Evolutionary conservation across 1,140 invertebrate species (phyloP).

Genomic region (Apis mellifera): Amel_HAv3.1 CM009935.2:12720001-12720500

Average conservation of each 20-base stretch:
- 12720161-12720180: constrained; percentile 18
- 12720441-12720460: constrained; percentile 66
- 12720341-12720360: constrained; percentile 2
- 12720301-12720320: constrained; percentile 43
- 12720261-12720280: constrained; percentile 67
- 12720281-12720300: constrained; percentile 75
- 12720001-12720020: constrained; percentile 65
- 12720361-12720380: constrained; percentile 13
- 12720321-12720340: constrained; percentile 24
- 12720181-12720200: constrained; percentile 44
- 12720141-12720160: constrained; percentile 13
- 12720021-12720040: constrained; percentile 62
- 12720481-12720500: constrained; percentile 70
- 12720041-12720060: constrained; percentile 64
- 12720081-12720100: constrained; percentile 12
- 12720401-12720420: constrained; percentile 31
- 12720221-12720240: constrained; percentile 78
- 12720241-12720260: constrained; percentile 62
- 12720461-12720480: constrained; percentile 58
- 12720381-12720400: neutral
- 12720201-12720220: constrained; percentile 68
- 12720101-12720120: constrained; percentile 16
- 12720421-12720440: constrained; percentile 43
- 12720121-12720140: constrained; percentile 27
- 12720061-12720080: constrained; percentile 20